Conservation (phyloP, 2,797 vertebrate genomes). For the Dendrocincla tyrannina region DNA sequence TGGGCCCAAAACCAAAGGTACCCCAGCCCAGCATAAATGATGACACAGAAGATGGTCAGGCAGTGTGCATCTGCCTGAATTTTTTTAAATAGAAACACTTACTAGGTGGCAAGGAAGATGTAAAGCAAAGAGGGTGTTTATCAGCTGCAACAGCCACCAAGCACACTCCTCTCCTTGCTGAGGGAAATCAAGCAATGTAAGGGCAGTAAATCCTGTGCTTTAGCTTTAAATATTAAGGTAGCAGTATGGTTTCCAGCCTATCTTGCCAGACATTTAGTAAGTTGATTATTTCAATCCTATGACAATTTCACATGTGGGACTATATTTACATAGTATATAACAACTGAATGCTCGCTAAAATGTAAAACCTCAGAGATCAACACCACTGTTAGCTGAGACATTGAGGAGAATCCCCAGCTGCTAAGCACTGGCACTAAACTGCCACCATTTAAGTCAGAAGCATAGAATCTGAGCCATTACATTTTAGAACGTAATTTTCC, state of each 20-base stretch:
- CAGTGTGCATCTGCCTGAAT: neutral
- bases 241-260: neutral
- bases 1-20: neutral
- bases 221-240: neutral
- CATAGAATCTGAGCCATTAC: neutral
- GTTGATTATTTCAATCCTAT: neutral
- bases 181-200: neutral
- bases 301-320: neutral
- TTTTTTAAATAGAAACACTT: neutral
- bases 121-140: neutral
- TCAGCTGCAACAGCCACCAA: neutral
- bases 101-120: neutral
- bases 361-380: neutral
- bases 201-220: neutral
- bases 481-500: slow-evolving; percentile 5
- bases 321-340: neutral
- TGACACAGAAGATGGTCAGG: neutral
- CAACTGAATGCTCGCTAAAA: neutral
- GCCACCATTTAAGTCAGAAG: neutral
- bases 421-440: neutral
- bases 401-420: neutral
- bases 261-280: neutral
- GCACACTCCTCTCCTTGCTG: neutral
- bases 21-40: rapidly evolving
- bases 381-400: neutral